Evolutionary conservation across 1,140 invertebrate genomes (phyloP).

Genomic region (Drosophila melanogaster): DNA sequence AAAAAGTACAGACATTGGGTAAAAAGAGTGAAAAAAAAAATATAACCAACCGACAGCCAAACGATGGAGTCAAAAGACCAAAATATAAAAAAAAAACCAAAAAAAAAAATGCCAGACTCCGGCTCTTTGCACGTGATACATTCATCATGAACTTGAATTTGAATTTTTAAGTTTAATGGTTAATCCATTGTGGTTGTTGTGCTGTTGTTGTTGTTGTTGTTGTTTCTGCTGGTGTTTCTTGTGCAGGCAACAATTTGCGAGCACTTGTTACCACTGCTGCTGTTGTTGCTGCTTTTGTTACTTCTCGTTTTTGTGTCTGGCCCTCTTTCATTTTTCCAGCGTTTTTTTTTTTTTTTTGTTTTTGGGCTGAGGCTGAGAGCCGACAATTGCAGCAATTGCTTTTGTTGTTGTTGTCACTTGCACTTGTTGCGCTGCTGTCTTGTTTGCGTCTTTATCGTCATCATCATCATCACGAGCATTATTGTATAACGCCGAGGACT

Average conservation of each 20-base stretch:
- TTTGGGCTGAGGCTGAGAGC: constrained; percentile 3
- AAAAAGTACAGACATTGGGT: constrained; percentile 50
- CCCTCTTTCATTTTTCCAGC: constrained; percentile 6
- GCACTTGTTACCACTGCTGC: constrained; percentile 66
- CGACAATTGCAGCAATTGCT: constrained; percentile 33
- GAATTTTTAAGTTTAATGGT: constrained; percentile 84
- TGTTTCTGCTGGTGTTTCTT: constrained; percentile 19
- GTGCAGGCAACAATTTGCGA: constrained; percentile 65
- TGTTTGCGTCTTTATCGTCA: constrained; percentile 6
- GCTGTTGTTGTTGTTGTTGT: constrained; percentile 4
- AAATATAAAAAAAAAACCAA: constrained; percentile 17
- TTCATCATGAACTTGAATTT: constrained; percentile 85
- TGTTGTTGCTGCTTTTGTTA: constrained; percentile 17
- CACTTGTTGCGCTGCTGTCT: constrained; percentile 53
- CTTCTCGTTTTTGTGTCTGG: constrained; percentile 25
- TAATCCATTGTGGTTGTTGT: constrained; percentile 64
- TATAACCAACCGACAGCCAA: constrained; percentile 49
- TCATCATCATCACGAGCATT: constrained; percentile 29
- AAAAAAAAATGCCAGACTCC: constrained; percentile 36
- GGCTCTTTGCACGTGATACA: constrained; percentile 80
- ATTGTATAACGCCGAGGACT: constrained; percentile 57
- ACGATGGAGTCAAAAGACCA: constrained; percentile 32
- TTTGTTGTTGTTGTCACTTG: constrained; percentile 61
- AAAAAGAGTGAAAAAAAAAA: constrained; percentile 27
- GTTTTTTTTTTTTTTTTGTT: background rate